Evolutionary conservation across 2,113 vertebrate species (phyloP), one percentile per base, ranked within the genome.

Genomic region (Sterna hirundo): DNA sequence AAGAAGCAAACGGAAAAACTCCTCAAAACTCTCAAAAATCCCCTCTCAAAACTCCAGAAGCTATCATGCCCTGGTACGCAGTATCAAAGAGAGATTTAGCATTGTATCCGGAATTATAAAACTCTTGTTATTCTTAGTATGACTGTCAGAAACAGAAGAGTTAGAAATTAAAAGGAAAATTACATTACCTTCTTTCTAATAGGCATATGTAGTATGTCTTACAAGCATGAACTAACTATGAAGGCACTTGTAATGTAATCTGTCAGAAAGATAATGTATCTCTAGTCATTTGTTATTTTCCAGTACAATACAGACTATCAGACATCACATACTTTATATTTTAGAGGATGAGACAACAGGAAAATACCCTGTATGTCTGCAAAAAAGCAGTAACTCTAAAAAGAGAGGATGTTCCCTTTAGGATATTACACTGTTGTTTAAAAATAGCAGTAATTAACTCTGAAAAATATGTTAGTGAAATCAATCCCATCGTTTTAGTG

Each of bases 131-230:
- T 62, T 91, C 38, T 85, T 79, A 38, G 13, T 80, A n/a, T 80
- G 36, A 57, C 34, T 90, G 83, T 82, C 52, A 93, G 66, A 84
- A 84, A 65, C 19, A 86, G 34, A 64, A 70, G 36, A 83, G 23
- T n/a, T 88, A 61, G 68, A 93, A 61, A 84, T 79, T 72, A 72
- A 77, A 95, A 87, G 44, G 68, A 86, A 96, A 89, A 92, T 81
- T 86, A 34, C 49, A 54, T 88, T 83, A 52, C 21, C 9, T 11
- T 81, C 38, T 69, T 79, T 82, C 38, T 70, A 88, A 22, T 46
- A 60, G 62, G 52, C 52, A 9, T 68, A 40, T 0, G 0, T 57
- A 62, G 13, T 44, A 1, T 66, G 17, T 58, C n/a, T 90, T 88
- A 70, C 9, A 78, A 47, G 68, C 51, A 71, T 60, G 47, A 70